phyloP scores from a whole-genome alignment of 2,113 vertebrate genomes.

The Leucopternis melanops region DNA sequence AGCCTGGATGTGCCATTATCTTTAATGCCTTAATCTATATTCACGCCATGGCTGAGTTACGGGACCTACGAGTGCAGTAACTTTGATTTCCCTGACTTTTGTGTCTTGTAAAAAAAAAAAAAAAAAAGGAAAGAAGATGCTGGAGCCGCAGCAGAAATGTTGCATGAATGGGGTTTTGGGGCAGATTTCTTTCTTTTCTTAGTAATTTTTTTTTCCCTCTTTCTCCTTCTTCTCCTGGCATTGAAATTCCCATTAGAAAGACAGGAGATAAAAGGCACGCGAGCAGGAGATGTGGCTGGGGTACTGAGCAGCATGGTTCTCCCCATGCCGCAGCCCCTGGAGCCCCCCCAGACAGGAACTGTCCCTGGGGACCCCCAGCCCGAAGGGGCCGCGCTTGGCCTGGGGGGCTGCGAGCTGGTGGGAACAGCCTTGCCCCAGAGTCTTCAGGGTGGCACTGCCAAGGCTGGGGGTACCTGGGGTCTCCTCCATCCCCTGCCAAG shows the following conservation, averaged over 20 bases:
- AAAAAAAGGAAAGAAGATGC: not conserved
- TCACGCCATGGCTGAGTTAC: not conserved
- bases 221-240: not conserved
- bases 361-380: not conserved
- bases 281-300: not conserved
- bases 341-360: not conserved
- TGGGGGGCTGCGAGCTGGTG: not conserved
- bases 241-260: not conserved
- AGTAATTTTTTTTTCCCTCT: not conserved
- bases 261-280: not conserved
- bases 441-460: not conserved
- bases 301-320: not conserved
- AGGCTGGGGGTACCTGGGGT: not conserved
- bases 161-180: not conserved
- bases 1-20: not conserved
- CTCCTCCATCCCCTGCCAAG: not conserved
- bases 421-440: not conserved
- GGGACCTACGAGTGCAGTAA: not conserved
- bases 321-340: rapidly evolving
- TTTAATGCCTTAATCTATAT: not conserved
- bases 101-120: not conserved
- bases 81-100: not conserved
- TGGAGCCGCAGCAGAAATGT: not conserved
- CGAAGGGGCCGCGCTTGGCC: rapidly evolving
- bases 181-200: not conserved